Percentiles rank a stretch among this genome's conserved stretches.
These are phyloP conservation scores for Epinephelus awoara DNA, from an alignment of 2,797 vertebrate species.

Conservation along the genomic window DNA sequence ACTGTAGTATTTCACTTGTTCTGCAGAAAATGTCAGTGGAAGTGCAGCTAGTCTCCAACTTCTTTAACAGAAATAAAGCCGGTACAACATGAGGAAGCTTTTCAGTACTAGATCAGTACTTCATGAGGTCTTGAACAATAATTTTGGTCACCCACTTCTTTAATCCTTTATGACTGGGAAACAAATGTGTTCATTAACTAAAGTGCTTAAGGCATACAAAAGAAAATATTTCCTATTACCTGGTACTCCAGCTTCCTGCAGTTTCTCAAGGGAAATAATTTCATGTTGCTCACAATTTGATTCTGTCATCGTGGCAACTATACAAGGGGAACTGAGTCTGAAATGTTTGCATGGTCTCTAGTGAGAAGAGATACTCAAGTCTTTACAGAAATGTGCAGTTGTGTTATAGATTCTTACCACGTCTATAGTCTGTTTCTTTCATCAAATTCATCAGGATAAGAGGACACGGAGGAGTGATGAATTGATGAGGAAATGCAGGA, in stretches of 20 bases:
- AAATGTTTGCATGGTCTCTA: conserved; percentile 11
- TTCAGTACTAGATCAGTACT: not conserved
- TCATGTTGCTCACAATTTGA: conserved; percentile 21
- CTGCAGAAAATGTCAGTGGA: not conserved
- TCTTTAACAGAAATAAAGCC: conserved; percentile 7
- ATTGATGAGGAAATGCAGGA: conserved; percentile 64
- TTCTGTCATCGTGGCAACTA: conserved; percentile 34
- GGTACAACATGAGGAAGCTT: not conserved
- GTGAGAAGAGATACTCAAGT: not conserved
- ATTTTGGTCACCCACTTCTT: conserved; percentile 13
- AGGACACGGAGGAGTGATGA: conserved; percentile 20
- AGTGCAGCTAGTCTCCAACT: not conserved
- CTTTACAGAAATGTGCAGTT: conserved; percentile 3
- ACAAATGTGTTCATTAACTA: conserved; percentile 31
- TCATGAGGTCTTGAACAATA: conserved; percentile 14
- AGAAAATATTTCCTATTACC: conserved; percentile 60
- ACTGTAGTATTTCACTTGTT: not conserved
- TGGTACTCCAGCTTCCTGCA: conserved; percentile 55
- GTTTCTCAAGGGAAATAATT: conserved; percentile 46
- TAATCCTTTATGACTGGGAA: conserved; percentile 45
- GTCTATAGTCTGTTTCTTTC: conserved; percentile 20
- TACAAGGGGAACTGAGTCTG: not conserved
- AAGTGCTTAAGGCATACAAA: conserved; percentile 57
- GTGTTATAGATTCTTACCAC: conserved; percentile 10
- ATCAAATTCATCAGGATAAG: conserved; percentile 2